Conservation (phyloP, 92 coral and sea anemone species). For the Umimayanthus kanabou region DNA sequence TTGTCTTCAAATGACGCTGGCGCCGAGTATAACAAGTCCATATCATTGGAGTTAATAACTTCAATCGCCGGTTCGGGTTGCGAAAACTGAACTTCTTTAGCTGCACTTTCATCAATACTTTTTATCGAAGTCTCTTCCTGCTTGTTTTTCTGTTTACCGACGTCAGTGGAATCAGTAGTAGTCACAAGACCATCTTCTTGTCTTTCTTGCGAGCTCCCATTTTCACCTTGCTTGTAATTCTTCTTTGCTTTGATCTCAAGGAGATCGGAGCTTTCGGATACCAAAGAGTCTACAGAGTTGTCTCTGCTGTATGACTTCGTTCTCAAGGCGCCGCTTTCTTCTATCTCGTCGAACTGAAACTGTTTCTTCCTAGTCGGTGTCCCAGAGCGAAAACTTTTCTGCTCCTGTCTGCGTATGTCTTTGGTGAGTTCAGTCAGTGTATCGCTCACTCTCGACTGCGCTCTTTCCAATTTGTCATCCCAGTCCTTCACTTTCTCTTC, state of each 20-base stretch:
- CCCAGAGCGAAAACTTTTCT: slow-evolving; percentile 46
- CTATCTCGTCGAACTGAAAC: slow-evolving; percentile 41
- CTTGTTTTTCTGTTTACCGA: neutral
- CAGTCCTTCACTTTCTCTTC: slow-evolving; percentile 62
- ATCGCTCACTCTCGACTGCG: slow-evolving; percentile 74
- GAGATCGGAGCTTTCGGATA: slow-evolving; percentile 15
- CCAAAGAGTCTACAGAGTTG: slow-evolving; percentile 16
- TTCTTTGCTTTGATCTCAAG: slow-evolving; percentile 1
- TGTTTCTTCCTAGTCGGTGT: slow-evolving; percentile 30
- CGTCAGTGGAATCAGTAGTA: neutral
- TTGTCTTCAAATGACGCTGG: slow-evolving; percentile 25
- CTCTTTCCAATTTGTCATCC: slow-evolving; percentile 73
- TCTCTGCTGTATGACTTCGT: neutral
- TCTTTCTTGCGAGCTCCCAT: neutral
- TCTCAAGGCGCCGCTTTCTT: slow-evolving; percentile 26
- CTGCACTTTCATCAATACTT: neutral
- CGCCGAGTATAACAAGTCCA: neutral
- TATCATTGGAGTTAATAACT: neutral
- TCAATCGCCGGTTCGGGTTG: neutral
- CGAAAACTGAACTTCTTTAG: neutral
- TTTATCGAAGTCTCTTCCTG: neutral
- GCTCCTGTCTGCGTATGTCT: slow-evolving; percentile 79
- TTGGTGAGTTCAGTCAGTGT: slow-evolving; percentile 70
- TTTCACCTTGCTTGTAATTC: neutral
- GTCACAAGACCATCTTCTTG: neutral